Base-by-base conservation (phyloP, 2,888 invertebrate species). In the Seira sanloemensis region DNA sequence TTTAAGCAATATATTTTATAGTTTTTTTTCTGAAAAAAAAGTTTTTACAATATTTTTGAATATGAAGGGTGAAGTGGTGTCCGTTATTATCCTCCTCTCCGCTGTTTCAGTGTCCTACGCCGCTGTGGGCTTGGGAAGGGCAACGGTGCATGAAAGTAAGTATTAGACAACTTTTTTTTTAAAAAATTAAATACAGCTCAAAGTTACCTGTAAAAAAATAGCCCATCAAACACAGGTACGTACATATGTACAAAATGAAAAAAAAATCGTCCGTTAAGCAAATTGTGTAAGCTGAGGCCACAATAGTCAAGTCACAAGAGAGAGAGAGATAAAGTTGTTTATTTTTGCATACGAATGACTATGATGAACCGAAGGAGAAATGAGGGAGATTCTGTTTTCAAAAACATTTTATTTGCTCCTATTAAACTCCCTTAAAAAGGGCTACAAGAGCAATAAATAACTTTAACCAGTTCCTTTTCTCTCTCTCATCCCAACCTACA, bases 141-240 rank as follows among this genome's bases (percentile, higher is more conserved):
- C 89, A 7, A 83, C 86, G 69, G 86, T 88, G 67, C 88, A 89
- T 58, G 78, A 85, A 37, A 88, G 89, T 89, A 89, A 89, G 88
- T 82, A 37, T 2, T n/a, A 68, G 7, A 24, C 9, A 19, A 65
- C n/a, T 46, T 46, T 9, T 46, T 46, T 46, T 46, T n/a, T 19
- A 46, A 62, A 21, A 68, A 46, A 12, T 46, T 12, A 46, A 46
- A 46, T 12, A 9, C 12, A 9, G 12, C 12, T 46, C 12, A 46
- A 12, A 46, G 46, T 12, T 46, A 46, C 7, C 9, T 46, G 46
- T 46, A 46, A 46, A 46, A 46, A 46, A 9, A 46, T 9, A 46
- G n/a, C n/a, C n/a, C n/a, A n/a, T n/a, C n/a, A n/a, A n/a, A n/a
- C n/a, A n/a, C n/a, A n/a, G n/a, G n/a, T n/a, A n/a, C n/a, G n/a